Base-by-base conservation (phyloP, 2,797 vertebrate genomes). In the Sebastes matsubarae region DNA sequence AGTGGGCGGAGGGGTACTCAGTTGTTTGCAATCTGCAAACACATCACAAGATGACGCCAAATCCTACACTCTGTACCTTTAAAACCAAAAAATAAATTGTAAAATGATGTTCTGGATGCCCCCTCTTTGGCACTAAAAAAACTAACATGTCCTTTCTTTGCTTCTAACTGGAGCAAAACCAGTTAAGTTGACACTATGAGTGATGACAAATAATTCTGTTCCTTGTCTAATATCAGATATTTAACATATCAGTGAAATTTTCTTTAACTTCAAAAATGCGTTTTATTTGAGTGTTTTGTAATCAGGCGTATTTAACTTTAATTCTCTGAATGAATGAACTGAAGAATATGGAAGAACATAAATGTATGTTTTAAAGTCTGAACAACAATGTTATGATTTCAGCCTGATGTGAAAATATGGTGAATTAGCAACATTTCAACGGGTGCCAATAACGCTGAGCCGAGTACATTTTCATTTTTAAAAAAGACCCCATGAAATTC, bases 191-290 rank as follows among this genome's bases (percentile, higher is more conserved):
- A 50, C 24, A 9, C 30, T 80, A 16, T 52, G 4, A 69, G 22
- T 58, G 20, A 65, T 80, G 30, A 24, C 34, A 77, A 59, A 54
- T 29, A 24, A 24, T 46, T 36, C 29, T 70, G 29, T 70, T 81
- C 79, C 20, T 72, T 30, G 68, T 65, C 30, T 66, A 50, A 50
- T 72, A 72, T 82, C 64, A 50, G 32, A 68, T 68, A 16, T 77
- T 74, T n/a, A 77, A 66, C 65, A 73, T 73, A 83, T 76, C 46
- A 68, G 13, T 58, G 14, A 70, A 65, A 46, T 2, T 65, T 38
- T 68, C 3, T 25, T 30, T 68, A 65, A 50, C 61, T 65, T 32
- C 7, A 54, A 27, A 73, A 32, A 77, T 8, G 22, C 46, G 8
- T 9, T 32, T 25, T 25, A 14, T 61, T 73, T 38, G 20, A 16